A percentile compares a stretch with the other conserved stretches of the same genome.
These are phyloP conservation scores for Mohoua ochrocephala DNA, from an alignment of 2,113 vertebrate genomes.

Conservation along the genomic window DNA sequence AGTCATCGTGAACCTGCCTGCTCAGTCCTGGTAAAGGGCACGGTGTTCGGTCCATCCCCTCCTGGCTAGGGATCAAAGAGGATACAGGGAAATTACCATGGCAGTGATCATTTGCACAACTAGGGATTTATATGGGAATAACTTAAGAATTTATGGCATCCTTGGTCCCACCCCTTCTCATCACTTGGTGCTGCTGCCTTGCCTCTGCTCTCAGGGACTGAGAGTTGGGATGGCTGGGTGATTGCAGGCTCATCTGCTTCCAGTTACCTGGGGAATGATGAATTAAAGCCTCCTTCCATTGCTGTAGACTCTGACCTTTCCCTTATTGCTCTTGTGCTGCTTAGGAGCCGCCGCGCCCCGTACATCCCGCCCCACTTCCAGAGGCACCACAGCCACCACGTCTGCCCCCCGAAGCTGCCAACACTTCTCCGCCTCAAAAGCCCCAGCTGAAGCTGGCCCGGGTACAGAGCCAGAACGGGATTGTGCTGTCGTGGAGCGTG, in stretches of 20 bases:
- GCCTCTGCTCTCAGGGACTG: neutral
- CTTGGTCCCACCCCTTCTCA: neutral
- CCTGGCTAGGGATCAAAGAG: neutral
- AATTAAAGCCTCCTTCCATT: neutral
- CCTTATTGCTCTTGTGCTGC: neutral
- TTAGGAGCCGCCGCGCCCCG: conserved; percentile 74
- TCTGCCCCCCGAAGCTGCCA: conserved; percentile 87
- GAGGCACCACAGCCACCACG: conserved; percentile 79
- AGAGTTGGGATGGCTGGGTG: neutral
- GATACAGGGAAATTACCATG: neutral
- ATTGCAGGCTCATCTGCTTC: neutral
- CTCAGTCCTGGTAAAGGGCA: neutral
- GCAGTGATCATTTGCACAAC: neutral
- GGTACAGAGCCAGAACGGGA: conserved; percentile 94
- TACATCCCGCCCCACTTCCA: conserved; percentile 76
- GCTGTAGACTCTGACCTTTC: neutral
- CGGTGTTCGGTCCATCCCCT: neutral
- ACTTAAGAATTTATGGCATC: neutral
- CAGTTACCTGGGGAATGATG: neutral
- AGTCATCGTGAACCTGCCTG: neutral
- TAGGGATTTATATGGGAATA: neutral
- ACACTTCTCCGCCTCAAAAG: conserved; percentile 81
- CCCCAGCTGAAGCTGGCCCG: conserved; percentile 84
- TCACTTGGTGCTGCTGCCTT: neutral
- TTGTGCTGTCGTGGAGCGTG: conserved; percentile 96